phyloP scores from a whole-genome alignment of 2,113 vertebrate species.

The Crotalus tigris region DNA sequence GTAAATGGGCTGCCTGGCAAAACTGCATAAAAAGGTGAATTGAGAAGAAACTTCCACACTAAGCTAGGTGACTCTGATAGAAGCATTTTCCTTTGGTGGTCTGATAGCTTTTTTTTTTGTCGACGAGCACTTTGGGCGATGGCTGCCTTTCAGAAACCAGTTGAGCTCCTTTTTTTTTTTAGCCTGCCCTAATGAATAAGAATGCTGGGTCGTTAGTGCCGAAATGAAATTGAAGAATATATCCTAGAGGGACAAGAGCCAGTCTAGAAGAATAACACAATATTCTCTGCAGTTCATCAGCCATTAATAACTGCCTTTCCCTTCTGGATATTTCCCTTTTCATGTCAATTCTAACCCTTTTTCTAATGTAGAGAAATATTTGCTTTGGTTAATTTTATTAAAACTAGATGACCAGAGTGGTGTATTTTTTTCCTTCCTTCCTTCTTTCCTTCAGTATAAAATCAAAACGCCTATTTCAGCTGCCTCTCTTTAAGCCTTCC shows the following conservation, averaged over 20 bases:
- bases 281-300: background rate
- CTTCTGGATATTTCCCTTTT: background rate
- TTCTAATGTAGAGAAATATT: background rate
- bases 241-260: background rate
- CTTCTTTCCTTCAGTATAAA: background rate
- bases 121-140: background rate
- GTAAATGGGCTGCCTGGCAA: background rate
- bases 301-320: background rate
- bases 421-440: background rate
- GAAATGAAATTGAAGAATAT: background rate
- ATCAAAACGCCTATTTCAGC: constrained; percentile 12
- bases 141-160: constrained; percentile 2
- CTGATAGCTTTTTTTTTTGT: background rate
- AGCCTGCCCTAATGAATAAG: constrained; percentile 5
- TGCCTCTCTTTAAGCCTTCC: background rate
- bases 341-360: background rate
- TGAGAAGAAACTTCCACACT: background rate
- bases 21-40: background rate
- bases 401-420: background rate
- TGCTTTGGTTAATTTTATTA: constrained; percentile 7
- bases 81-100: background rate
- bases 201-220: background rate
- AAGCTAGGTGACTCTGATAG: background rate
- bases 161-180: constrained; percentile 17
- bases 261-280: background rate